Conservation (phyloP, 2,888 invertebrate species). For the Bombyx huttoni region DNA sequence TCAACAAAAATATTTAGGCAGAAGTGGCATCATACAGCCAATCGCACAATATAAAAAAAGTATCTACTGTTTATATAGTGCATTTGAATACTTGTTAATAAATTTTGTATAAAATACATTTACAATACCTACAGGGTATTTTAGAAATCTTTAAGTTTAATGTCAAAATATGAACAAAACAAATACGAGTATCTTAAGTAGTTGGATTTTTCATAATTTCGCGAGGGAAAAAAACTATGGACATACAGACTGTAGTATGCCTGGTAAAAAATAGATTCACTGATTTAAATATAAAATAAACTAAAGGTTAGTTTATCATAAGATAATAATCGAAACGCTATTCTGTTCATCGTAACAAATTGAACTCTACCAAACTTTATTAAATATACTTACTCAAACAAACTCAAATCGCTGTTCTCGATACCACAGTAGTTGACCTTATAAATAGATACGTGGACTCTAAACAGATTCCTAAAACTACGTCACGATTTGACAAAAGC, state of each 20-base stretch:
- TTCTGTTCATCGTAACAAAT: too few species aligned
- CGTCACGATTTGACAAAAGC: constrained; percentile 49
- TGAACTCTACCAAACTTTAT: not conserved
- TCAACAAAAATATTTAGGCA: constrained; percentile 40
- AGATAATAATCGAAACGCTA: too few species aligned
- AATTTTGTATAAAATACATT: constrained; percentile 4
- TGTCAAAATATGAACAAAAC: too few species aligned
- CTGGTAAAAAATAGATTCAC: too few species aligned
- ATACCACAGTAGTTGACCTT: constrained; percentile 15
- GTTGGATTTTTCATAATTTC: too few species aligned
- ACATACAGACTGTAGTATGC: too few species aligned
- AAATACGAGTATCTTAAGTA: too few species aligned
- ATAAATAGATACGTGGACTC: constrained; percentile 11
- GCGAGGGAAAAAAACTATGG: too few species aligned
- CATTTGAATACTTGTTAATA: not conserved
- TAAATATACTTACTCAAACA: constrained; percentile 31
- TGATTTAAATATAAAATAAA: too few species aligned
- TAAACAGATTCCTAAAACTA: constrained; percentile 10
- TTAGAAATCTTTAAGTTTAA: too few species aligned
- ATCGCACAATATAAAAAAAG: not conserved
- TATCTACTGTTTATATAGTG: not conserved
- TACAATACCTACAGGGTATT: too few species aligned
- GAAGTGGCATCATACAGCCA: constrained; percentile 1
- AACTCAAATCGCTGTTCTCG: constrained; percentile 37
- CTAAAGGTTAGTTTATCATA: too few species aligned